Percentiles rank a stretch among this genome's conserved stretches.
Conservation (phyloP, 2,888 invertebrate species). For the Pimpla rufipes region DNA sequence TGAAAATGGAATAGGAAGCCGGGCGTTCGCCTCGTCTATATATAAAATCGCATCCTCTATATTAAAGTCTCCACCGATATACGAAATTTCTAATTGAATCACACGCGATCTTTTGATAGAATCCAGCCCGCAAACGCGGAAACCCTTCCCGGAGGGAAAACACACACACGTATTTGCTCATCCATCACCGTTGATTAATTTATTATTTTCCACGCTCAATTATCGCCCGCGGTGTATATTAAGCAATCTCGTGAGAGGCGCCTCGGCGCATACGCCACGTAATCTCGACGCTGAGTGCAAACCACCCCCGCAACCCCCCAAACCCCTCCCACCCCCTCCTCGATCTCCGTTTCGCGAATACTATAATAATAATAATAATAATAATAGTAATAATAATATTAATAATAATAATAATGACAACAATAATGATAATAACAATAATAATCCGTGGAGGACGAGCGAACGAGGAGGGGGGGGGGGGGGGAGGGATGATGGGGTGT, state of each 20-base stretch:
- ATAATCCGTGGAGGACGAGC: conserved; percentile 52
- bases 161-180: conserved; percentile 6
- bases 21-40: background rate
- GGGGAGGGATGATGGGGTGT: too few relatives aligned
- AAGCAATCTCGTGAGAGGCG: conserved; percentile 48
- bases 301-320: background rate
- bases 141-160: background rate
- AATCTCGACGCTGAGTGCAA: conserved; percentile 33
- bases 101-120: conserved; percentile 3
- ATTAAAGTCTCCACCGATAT: background rate
- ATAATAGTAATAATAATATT: conserved; percentile 50
- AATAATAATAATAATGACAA: conserved; percentile 40
- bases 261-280: conserved; percentile 9
- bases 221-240: conserved; percentile 56
- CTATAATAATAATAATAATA: conserved; percentile 58
- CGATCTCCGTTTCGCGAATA: conserved; percentile 51
- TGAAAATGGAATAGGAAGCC: background rate
- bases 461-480: too few relatives aligned
- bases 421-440: conserved; percentile 47
- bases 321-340: conserved; percentile 4
- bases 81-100: conserved; percentile 5
- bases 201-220: conserved; percentile 44
- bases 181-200: conserved; percentile 33
- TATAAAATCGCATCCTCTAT: background rate
- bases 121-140: background rate